These are phyloP conservation scores for Elgaria multicarinata DNA, from an alignment of 2,113 vertebrate species.

Conservation along the genomic window DNA sequence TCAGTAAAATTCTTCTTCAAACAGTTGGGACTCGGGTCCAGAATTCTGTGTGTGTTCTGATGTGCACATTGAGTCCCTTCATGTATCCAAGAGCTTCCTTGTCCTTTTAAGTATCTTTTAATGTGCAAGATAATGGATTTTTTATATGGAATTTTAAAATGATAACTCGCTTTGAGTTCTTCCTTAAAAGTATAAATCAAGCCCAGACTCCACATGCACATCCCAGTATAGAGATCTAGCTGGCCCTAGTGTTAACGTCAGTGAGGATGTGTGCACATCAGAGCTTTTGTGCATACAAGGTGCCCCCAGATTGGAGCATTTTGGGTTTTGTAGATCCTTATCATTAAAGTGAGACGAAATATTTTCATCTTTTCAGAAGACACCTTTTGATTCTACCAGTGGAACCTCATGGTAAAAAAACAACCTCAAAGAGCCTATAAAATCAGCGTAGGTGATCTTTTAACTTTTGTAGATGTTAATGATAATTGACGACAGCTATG, in stretches of 20 bases:
- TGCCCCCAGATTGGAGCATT: background rate
- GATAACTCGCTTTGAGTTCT: background rate
- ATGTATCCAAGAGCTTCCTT: background rate
- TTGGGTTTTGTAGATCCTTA: constrained; percentile 12
- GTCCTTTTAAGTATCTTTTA: background rate
- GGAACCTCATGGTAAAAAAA: constrained; percentile 32
- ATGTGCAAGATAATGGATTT: background rate
- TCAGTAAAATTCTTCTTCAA: constrained; percentile 14
- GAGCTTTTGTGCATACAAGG: background rate
- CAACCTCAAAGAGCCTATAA: constrained; percentile 43
- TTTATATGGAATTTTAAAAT: background rate
- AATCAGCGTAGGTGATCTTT: constrained; percentile 51
- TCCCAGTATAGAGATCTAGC: background rate
- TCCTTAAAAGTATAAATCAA: background rate
- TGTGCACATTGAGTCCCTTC: background rate
- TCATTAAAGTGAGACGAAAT: constrained; percentile 37
- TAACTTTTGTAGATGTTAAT: constrained; percentile 69
- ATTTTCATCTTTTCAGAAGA: constrained; percentile 31
- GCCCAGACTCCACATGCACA: background rate
- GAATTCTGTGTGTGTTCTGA: constrained; percentile 1
- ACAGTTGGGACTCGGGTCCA: background rate
- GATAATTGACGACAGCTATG: constrained; percentile 64
- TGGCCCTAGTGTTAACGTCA: background rate
- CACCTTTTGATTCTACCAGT: background rate
- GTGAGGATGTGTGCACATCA: background rate